phyloP scores from a whole-genome alignment of 2,888 invertebrate genomes.

The Sisyra terminalis region DNA sequence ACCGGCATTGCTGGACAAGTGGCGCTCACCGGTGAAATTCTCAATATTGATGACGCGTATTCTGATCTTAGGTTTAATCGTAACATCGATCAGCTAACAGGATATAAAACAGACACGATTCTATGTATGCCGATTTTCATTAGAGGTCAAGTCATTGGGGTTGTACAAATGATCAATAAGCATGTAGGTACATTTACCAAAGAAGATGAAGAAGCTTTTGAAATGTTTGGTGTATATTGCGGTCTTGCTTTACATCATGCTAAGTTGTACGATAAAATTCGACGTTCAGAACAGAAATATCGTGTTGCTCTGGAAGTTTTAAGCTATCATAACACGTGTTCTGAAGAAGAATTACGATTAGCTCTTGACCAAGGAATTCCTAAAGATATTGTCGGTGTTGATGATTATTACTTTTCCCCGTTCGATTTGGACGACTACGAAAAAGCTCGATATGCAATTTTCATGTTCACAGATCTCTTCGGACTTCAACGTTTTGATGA shows the following conservation, averaged over 20 bases:
- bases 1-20: conserved; percentile 73
- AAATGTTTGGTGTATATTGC: conserved; percentile 71
- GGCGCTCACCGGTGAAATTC: conserved; percentile 57
- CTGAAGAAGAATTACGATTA: conserved; percentile 46
- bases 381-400: conserved; percentile 23
- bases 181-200: conserved; percentile 36
- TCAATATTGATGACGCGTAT: conserved; percentile 74
- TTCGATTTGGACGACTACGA: conserved; percentile 49
- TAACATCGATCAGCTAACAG: conserved; percentile 47
- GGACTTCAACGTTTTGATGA: conserved; percentile 46
- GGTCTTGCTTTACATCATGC: conserved; percentile 75
- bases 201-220: conserved; percentile 67
- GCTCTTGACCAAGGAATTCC: conserved; percentile 17
- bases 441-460: conserved; percentile 54
- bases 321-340: conserved; percentile 68
- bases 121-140: conserved; percentile 81
- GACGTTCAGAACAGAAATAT: conserved; percentile 69
- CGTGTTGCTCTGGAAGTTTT: conserved; percentile 66
- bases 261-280: conserved; percentile 67
- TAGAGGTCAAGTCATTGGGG: conserved; percentile 55
- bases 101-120: conserved; percentile 54
- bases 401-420: conserved; percentile 54
- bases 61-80: conserved; percentile 61
- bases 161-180: conserved; percentile 76
- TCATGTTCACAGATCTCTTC: conserved; percentile 60